Base-by-base conservation (phyloP, 2,113 vertebrate genomes). In the Tretioscincus oriximinensis region DNA sequence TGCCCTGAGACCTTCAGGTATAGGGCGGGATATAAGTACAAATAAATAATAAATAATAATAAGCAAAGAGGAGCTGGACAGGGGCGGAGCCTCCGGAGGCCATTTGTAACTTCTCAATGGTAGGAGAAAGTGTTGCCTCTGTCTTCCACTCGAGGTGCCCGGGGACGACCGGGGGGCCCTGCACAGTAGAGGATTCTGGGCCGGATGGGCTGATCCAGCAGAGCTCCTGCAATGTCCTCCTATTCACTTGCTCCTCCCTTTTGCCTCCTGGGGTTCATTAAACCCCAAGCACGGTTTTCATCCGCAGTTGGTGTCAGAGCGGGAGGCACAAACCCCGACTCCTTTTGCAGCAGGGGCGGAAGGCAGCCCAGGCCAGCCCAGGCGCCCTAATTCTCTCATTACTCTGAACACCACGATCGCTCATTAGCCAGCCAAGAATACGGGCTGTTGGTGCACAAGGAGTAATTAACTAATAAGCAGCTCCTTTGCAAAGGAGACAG, bases 371-470 rank as follows among this genome's bases (percentile, higher is more conserved):
- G 16, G 64, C 79, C 16, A 31, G 71, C 26, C 26, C 18, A 2
- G 21, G 18, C 8, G 14, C 8, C 20, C 26, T 78, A 76, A 63
- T 80, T 78, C 71, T 29, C 66, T 76, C 66, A 82, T 79, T 74
- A 73, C 85, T 69, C 9, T 20, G 16, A 81, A 31, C 21, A 41
- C 26, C 63, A 8, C 26, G 68, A 76, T 35, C 54, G 9, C n/a
- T 64, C 76, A 75, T 47, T 71, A 79, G 31, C 63, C 81, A 18
- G 60, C 7, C 16, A 26, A 28, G n/a, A 81, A 76, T 80, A 31
- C 6, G 20, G 29, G 45, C 66, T 77, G 41, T 72, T 69, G 80
- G 65, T 51, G 54, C 11, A 41, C 54, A 49, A 69, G 41, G 47
- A 67, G 61, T 49, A 76, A 82, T 69, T 68, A 76, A 20, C 26